These are phyloP conservation scores for Styela clava DNA, from an alignment of 23 tunicate genomes.

Conservation along the genomic window DNA sequence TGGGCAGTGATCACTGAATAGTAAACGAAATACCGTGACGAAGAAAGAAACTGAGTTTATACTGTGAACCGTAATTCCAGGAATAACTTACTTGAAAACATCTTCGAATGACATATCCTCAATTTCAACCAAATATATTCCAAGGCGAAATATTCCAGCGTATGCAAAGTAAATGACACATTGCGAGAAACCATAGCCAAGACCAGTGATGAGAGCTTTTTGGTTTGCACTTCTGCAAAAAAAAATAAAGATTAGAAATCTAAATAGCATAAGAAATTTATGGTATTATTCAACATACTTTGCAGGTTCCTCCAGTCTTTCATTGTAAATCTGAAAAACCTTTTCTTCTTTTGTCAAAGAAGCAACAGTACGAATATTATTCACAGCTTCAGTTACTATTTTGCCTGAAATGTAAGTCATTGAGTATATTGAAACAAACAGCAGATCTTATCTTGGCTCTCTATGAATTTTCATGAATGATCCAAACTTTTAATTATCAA, in stretches of 20 bases:
- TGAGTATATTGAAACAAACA: neutral
- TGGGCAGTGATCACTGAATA: no score
- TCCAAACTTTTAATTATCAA: neutral
- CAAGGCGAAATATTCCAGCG: constrained; percentile 94
- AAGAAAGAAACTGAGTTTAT: no score
- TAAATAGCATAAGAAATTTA: neutral
- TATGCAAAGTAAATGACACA: constrained; percentile 92
- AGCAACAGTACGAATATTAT: constrained; percentile 89
- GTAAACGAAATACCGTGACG: no score
- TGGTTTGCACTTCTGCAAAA: constrained; percentile 5
- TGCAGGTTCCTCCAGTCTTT: constrained; percentile 41
- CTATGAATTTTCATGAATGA: no score
- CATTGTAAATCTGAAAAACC: constrained; percentile 34
- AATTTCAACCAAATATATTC: constrained; percentile 67
- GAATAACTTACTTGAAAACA: constrained; percentile 53
- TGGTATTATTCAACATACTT: constrained; percentile 34
- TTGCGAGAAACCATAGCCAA: constrained; percentile 89
- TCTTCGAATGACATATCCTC: constrained; percentile 60
- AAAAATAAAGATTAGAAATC: neutral
- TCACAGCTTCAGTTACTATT: constrained; percentile 70
- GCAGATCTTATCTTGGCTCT: no score
- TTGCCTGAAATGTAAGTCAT: constrained; percentile 32
- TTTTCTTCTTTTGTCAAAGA: constrained; percentile 64
- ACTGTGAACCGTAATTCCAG: no score
- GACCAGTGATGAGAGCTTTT: constrained; percentile 40